Percentiles rank a stretch among this genome's conserved stretches.
phyloP scores from a whole-genome alignment of 1,140 invertebrate species.

The Amphibalanus amphitrite region DNA sequence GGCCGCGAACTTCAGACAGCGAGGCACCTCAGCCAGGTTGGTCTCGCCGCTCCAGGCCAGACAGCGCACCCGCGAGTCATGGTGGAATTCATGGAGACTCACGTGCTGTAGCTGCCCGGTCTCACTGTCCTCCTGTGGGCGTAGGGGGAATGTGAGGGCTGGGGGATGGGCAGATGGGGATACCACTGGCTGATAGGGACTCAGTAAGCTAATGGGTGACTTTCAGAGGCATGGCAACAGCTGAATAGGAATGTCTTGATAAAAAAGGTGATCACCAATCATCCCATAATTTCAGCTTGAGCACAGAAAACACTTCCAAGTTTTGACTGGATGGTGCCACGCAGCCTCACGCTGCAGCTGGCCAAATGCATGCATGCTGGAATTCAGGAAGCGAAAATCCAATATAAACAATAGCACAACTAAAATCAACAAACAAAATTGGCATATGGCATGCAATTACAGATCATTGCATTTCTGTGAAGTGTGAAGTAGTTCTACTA shows the following conservation, averaged over 20 bases:
- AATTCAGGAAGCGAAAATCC: too few relatives aligned
- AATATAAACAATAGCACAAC: too few relatives aligned
- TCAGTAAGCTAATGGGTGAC: too few relatives aligned
- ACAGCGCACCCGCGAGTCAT: neutral
- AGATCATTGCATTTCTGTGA: too few relatives aligned
- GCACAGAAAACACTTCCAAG: too few relatives aligned
- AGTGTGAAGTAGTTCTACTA: too few relatives aligned
- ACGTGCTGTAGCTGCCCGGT: neutral
- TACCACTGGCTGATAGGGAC: neutral
- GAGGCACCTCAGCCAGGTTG: neutral
- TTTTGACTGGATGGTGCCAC: neutral
- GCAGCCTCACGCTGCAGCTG: neutral
- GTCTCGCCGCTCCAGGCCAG: neutral
- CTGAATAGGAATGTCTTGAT: too few relatives aligned
- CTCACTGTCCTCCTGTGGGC: neutral
- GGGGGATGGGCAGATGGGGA: neutral
- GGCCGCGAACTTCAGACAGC: neutral
- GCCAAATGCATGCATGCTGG: too few relatives aligned
- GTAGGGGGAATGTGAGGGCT: neutral
- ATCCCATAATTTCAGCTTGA: too few relatives aligned
- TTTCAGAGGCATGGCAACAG: too few relatives aligned
- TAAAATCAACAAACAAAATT: neutral
- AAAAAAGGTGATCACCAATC: too few relatives aligned
- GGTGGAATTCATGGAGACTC: neutral
- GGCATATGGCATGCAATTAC: neutral